phyloP scores from a whole-genome alignment of 2,888 invertebrate genomes.

The Belgica antarctica region DNA sequence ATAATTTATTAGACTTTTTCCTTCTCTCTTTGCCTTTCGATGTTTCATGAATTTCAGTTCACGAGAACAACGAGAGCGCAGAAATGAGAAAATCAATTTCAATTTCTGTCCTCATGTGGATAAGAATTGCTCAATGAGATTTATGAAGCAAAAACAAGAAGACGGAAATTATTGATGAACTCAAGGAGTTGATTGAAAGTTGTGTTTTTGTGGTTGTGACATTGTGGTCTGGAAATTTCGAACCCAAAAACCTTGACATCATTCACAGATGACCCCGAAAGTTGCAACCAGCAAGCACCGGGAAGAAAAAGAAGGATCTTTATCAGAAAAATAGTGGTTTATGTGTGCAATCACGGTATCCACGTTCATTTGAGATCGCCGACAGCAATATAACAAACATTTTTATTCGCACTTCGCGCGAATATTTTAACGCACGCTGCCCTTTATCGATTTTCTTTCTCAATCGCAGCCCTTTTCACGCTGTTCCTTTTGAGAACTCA shows the following conservation, averaged over 20 bases:
- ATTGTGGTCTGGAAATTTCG: too few relatives aligned
- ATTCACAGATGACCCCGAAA: too few relatives aligned
- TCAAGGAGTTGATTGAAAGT: too few relatives aligned
- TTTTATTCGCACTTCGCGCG: constrained; percentile 39
- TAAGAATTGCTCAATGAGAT: neutral
- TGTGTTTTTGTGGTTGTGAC: too few relatives aligned
- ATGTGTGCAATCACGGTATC: constrained; percentile 24
- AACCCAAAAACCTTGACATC: too few relatives aligned
- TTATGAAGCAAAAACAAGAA: neutral
- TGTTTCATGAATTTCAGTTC: constrained; percentile 5
- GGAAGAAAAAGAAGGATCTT: neutral
- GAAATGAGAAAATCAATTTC: neutral
- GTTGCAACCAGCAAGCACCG: neutral
- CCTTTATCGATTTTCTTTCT: constrained; percentile 23
- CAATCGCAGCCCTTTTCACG: neutral
- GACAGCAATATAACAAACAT: constrained; percentile 40
- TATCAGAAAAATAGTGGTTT: constrained; percentile 34
- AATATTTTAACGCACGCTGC: constrained; percentile 36
- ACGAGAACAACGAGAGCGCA: neutral
- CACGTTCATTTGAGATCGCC: neutral
- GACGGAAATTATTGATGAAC: constrained; percentile 28
- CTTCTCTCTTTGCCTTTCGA: too few relatives aligned
- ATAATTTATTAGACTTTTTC: neutral
- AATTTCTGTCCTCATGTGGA: constrained; percentile 4
- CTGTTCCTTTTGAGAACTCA: neutral